Evolutionary conservation across 2,113 vertebrate species (phyloP), one percentile per base, ranked within the genome.

Genomic region (Aegotheles bennettii): DNA sequence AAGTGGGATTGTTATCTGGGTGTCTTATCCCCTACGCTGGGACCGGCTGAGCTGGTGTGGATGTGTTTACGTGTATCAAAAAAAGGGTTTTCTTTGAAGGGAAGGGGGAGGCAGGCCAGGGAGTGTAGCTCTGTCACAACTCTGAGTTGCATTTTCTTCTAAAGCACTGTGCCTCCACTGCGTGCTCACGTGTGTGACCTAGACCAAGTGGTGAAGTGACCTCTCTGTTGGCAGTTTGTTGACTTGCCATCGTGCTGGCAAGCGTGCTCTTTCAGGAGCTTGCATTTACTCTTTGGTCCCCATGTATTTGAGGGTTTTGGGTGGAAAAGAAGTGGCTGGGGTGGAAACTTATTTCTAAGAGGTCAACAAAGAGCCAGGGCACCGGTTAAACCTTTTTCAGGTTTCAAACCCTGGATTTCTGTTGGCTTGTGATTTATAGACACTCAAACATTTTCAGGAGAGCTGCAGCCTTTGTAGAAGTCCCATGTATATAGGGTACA

Each of bases 401-500:
- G n/a, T n/a, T n/a, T n/a, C n/a, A n/a, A n/a, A n/a, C 31, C n/a
- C 24, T 64, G 38, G 12, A 51, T 56, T 47, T 59, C 20, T 48
- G 5, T 65, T 61, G 59, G 8, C 13, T 60, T 76, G 8, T 70
- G n/a, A 47, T 70, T 53, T 60, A 57, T 31, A 71, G 64, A 60
- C 13, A 71, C 11, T 11, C 20, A 65, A 45, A 45, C 0, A 0
- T 56, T 56, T 92, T 56, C 21, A n/a, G 42, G 36, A 40, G 35
- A 77, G 63, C 31, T 59, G 43, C 29, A 51, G 35, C 16, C 38
- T 71, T 33, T 75, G 70, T 35, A n/a, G 40, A 56, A 57, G 47
- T 47, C 43, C 25, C 4, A 2, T 35, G 11, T 53, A 35, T 2
- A 0, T 43, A 57, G 17, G 28, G 31, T 42, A 19, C 1, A 2